These are phyloP conservation scores for Catocala sponsa DNA, from an alignment of 2,888 invertebrate genomes.

Conservation along the genomic window DNA sequence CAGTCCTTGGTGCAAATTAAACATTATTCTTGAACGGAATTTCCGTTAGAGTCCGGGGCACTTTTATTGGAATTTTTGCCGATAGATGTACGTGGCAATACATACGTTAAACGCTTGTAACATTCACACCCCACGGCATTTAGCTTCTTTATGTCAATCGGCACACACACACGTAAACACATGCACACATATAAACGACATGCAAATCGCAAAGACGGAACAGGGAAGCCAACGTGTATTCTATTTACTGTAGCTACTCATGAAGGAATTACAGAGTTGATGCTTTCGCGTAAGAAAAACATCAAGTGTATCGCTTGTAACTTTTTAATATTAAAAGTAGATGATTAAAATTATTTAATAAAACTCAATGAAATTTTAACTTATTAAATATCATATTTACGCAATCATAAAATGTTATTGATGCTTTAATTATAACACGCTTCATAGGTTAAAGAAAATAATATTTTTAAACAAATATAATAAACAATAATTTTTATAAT, in stretches of 20 bases:
- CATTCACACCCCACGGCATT: conserved; percentile 79
- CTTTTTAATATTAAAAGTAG: no score
- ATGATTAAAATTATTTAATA: no score
- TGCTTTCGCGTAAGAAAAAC: conserved; percentile 48
- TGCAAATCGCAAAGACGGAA: conserved; percentile 84
- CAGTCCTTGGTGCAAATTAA: conserved; percentile 80
- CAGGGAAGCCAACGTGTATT: conserved; percentile 84
- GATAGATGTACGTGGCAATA: conserved; percentile 86
- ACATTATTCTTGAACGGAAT: conserved; percentile 83
- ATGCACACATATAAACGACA: conserved; percentile 61
- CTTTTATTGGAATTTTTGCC: conserved; percentile 87
- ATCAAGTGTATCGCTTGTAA: not conserved
- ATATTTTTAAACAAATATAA: no score
- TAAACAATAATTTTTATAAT: no score
- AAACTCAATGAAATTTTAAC: no score
- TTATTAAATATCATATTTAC: no score
- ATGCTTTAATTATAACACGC: no score
- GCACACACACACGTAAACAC: conserved; percentile 54
- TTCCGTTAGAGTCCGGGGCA: conserved; percentile 66
- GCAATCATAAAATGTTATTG: no score
- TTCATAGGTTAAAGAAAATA: no score
- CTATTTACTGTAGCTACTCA: conserved; percentile 79
- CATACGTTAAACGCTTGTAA: conserved; percentile 76
- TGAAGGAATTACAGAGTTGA: conserved; percentile 57
- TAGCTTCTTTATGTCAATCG: conserved; percentile 83